These are phyloP conservation scores for Scomber japonicus DNA, from an alignment of 2,113 vertebrate genomes.

Conservation along the genomic window DNA sequence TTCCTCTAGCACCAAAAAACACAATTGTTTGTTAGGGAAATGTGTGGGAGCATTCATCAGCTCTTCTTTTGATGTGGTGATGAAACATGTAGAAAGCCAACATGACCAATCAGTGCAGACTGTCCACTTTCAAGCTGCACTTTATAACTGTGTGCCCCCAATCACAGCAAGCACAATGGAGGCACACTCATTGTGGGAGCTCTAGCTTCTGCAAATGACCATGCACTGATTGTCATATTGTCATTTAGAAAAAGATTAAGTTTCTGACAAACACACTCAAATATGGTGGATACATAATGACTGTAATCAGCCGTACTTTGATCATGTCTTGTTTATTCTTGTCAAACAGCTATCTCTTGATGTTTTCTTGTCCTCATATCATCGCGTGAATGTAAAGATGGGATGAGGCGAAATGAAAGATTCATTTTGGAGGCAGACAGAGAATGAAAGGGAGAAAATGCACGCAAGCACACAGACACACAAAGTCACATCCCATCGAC, in stretches of 20 bases:
- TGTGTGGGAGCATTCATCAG: conserved; percentile 30
- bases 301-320: conserved; percentile 40
- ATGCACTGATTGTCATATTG: conserved; percentile 53
- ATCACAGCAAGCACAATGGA: conserved; percentile 5
- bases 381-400: neutral
- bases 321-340: conserved; percentile 27
- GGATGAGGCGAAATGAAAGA: neutral
- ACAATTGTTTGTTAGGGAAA: conserved; percentile 22
- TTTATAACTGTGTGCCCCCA: conserved; percentile 7
- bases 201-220: neutral
- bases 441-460: neutral
- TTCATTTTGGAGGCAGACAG: neutral
- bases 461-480: conserved; percentile 22
- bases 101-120: conserved; percentile 32
- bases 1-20: neutral
- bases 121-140: conserved; percentile 30
- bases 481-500: conserved; percentile 28
- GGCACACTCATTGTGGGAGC: conserved; percentile 1
- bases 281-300: conserved; percentile 26
- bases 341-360: neutral
- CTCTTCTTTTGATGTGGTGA: conserved; percentile 35
- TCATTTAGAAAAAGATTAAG: conserved; percentile 30
- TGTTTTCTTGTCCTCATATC: neutral
- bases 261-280: conserved; percentile 5
- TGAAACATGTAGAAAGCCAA: conserved; percentile 23